Evolutionary conservation across 2,797 vertebrate species (phyloP), one percentile per base, ranked within the genome.

Genomic region (Catostomus latipinnis): DNA sequence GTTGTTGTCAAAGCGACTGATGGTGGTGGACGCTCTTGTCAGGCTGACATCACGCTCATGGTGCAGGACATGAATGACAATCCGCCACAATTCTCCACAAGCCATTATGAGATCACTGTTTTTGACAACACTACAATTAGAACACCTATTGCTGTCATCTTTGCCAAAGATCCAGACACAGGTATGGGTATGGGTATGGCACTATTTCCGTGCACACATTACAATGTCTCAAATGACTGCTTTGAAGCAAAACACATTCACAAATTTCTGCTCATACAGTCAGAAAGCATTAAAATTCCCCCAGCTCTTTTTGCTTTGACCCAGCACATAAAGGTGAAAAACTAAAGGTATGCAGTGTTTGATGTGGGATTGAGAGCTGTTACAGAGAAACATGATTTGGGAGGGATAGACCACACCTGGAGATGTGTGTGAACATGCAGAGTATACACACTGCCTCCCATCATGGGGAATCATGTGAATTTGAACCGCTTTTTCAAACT

Each of bases 31-130:
- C 95, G 93, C 0, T 99, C 96, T 0, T 99, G 98, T 85, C 97
- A 99, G 90, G 94, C 94, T 0, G 96, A 97, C 56, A 86, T 99
- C 84, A 87, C 81, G 0, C 86, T 99, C 43, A 87, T 89, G 5
- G 49, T 98, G 69, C 94, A 96, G 86, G 98, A 99, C 85, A 93
- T 95, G 9, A 99, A 99, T 0, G 98, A 99, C 92, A 99, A 98
- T 0, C 90, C 95, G 0, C 98, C 98, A 0, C 88, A 13, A 9
- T 99, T 99, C 93, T 96, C 96, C 84, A 94, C 93, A 72, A 92
- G 91, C 49, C 96, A 96, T 89, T 98, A 96, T 2, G 87, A 96
- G 0, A 94, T 99, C 86, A 96, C 95, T 0, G 93, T 99, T 85
- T 99, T 98, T 5, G 97, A 99, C 91, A 99, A 99, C 93, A 99